Conservation (phyloP, 2,113 vertebrate species). For the chimpanzee (Pan troglodytes) region NHGRI_mPanTro3-v2.1_pri NC_086015.1:118479001-118479500, state of each 20-base stretch:
- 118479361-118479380: not conserved
- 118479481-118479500: slow-evolving; percentile 3
- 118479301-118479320: not conserved
- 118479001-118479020: slow-evolving; percentile 44
- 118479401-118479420: not conserved
- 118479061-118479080: slow-evolving; percentile 55
- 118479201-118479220: not conserved
- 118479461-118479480: not conserved
- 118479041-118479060: slow-evolving; percentile 22
- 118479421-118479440: not conserved
- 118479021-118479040: slow-evolving; percentile 34
- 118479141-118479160: slow-evolving; percentile 27
- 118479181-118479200: not conserved
- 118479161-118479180: slow-evolving; percentile 42
- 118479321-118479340: slow-evolving; percentile 25
- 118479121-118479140: slow-evolving; percentile 55
- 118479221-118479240: slow-evolving; percentile 2
- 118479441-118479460: not conserved
- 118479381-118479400: not conserved
- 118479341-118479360: not conserved
- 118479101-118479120: slow-evolving; percentile 44
- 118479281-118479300: not conserved
- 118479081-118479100: slow-evolving; percentile 36
- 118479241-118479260: slow-evolving; percentile 22
- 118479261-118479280: not conserved